Base-by-base conservation (phyloP, 2,888 invertebrate genomes). In the Cosmopolites sordidus region DNA sequence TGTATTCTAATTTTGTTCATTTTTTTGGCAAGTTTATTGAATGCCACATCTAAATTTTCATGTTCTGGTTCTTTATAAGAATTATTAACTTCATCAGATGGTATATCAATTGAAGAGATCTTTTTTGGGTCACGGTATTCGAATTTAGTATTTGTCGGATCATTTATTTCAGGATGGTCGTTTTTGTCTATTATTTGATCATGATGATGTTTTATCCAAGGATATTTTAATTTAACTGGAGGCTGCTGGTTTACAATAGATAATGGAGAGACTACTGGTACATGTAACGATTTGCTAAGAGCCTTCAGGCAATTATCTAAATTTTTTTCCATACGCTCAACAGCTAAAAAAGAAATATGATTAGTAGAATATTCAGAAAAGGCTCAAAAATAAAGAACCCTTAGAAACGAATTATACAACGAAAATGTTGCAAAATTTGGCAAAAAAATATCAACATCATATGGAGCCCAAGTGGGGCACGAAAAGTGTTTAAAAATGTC, bases 281-380 rank as follows among this genome's bases (percentile, higher is more conserved):
- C 11, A 5, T 40, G 15, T 16, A 16, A 16, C 5, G 40, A 14
- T 16, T 16, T 40, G 9, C n/a, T 11, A 15, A 40, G 6, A 6
- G 17, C 6, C 11, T 16, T 16, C 16, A 40, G 4, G 15, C 40
- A 40, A 11, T 16, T 40, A 14, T 59, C 42, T 9, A 63, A 47
- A 17, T 56, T 54, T 27, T 49, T 53, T 43, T 63, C 61, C 54
- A 63, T 49, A 9, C 60, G 56, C 41, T 59, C 58, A n/a, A 63
- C 29, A 29, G 61, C 63, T 63, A 17, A 43, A 61, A 60, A 43
- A 29, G 16, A 38, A 46, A 16, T 37, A n/a, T n/a, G n/a, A n/a
- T n/a, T n/a, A n/a, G n/a, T n/a, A n/a, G n/a, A n/a, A n/a, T n/a
- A n/a, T n/a, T n/a, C n/a, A n/a, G n/a, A n/a, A n/a, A n/a, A n/a